phyloP scores from a whole-genome alignment of 2,113 vertebrate species.

The human (Homo sapiens) region GRCh38 chr2:63612001-63612500 shows the following conservation, averaged over 20 bases:
- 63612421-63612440: background rate
- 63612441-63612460: background rate
- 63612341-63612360: background rate
- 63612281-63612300: background rate
- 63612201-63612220: background rate
- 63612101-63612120: background rate
- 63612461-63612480: background rate
- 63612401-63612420: background rate
- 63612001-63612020: background rate
- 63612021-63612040: background rate
- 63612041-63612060: background rate
- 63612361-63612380: background rate
- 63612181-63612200: background rate
- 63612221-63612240: background rate
- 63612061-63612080: background rate
- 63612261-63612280: background rate
- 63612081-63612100: background rate
- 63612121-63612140: background rate
- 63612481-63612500: background rate
- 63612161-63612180: background rate
- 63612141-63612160: background rate
- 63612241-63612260: background rate
- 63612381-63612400: background rate
- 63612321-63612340: background rate
- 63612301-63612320: background rate